These are phyloP conservation scores for Liposcelis brunnea DNA, from an alignment of 2,888 invertebrate species.

Conservation along the genomic window DNA sequence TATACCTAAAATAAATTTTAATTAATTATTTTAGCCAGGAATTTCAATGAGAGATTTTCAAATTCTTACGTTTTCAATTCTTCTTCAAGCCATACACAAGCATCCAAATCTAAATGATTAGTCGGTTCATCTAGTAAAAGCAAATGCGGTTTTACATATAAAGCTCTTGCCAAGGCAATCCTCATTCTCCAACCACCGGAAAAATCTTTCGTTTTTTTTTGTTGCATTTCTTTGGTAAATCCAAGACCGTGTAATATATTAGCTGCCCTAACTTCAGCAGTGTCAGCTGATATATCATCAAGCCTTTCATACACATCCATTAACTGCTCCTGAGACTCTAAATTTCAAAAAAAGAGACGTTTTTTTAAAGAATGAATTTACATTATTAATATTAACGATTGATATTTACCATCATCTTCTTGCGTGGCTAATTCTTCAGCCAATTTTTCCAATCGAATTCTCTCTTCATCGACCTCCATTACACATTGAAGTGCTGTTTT, in stretches of 20 bases:
- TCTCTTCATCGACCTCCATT: conserved; percentile 95
- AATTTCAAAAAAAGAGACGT: conserved; percentile 8
- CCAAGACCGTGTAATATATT: conserved; percentile 93
- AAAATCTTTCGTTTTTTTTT: conserved; percentile 53
- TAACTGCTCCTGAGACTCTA: conserved; percentile 82
- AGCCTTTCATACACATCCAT: conserved; percentile 96
- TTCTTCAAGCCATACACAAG: conserved; percentile 98
- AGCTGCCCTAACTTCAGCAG: conserved; percentile 87
- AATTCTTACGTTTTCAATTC: conserved; percentile 67
- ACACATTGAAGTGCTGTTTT: conserved; percentile 92
- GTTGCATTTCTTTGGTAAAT: conserved; percentile 74
- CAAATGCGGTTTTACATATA: conserved; percentile 95
- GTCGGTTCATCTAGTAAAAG: conserved; percentile 96
- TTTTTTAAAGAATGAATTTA: conserved; percentile 3
- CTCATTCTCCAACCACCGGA: conserved; percentile 98
- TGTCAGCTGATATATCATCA: conserved; percentile 91
- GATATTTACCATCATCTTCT: conserved; percentile 49
- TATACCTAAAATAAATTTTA: conserved; percentile 58
- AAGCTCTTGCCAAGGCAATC: conserved; percentile 87
- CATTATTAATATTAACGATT: too few relatives aligned
- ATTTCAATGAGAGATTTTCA: conserved; percentile 1
- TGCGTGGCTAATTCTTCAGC: conserved; percentile 77
- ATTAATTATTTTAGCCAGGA: background rate
- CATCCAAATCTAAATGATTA: conserved; percentile 96
- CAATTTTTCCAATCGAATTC: conserved; percentile 74